These are phyloP conservation scores for Carterocephalus palaemon DNA, from an alignment of 2,888 invertebrate species.

Conservation along the genomic window DNA sequence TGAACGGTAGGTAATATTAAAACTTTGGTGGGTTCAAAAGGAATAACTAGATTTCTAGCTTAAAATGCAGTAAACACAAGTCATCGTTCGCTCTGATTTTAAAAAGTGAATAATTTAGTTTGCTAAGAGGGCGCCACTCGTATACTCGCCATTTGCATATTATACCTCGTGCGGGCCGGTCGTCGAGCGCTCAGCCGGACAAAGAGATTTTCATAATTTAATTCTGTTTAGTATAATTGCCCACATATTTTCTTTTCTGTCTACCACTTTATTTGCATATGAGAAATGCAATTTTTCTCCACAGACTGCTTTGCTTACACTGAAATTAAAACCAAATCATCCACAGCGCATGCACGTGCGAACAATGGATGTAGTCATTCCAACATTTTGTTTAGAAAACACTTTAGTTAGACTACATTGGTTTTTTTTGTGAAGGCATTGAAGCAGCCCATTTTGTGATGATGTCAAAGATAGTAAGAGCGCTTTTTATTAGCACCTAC, in stretches of 20 bases:
- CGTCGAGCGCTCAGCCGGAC: slow-evolving; percentile 41
- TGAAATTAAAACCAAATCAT: slow-evolving; percentile 10
- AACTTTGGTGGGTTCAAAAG: no score
- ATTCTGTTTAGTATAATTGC: slow-evolving; percentile 69
- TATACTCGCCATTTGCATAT: slow-evolving; percentile 65
- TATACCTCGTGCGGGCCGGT: slow-evolving; percentile 38
- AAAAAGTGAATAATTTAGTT: slow-evolving; percentile 24
- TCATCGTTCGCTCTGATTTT: slow-evolving; percentile 3
- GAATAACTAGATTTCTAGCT: not conserved
- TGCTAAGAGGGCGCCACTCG: slow-evolving; percentile 35
- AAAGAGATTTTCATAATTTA: slow-evolving; percentile 69
- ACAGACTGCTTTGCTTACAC: not conserved
- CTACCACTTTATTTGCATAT: slow-evolving; percentile 50
- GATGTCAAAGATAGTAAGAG: slow-evolving; percentile 52
- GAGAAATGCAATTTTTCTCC: slow-evolving; percentile 33
- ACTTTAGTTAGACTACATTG: not conserved
- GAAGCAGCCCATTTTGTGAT: slow-evolving; percentile 5
- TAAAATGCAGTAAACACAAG: slow-evolving; percentile 11
- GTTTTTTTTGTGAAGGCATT: not conserved
- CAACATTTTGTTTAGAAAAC: slow-evolving; percentile 15
- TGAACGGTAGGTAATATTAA: no score
- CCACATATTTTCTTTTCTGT: slow-evolving; percentile 51
- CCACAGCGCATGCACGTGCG: not conserved
- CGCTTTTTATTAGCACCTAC: slow-evolving; percentile 43
- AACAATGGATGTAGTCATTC: slow-evolving; percentile 7